Evolutionary conservation across 2,113 vertebrate species (phyloP).

Genomic region (Scomber japonicus): DNA sequence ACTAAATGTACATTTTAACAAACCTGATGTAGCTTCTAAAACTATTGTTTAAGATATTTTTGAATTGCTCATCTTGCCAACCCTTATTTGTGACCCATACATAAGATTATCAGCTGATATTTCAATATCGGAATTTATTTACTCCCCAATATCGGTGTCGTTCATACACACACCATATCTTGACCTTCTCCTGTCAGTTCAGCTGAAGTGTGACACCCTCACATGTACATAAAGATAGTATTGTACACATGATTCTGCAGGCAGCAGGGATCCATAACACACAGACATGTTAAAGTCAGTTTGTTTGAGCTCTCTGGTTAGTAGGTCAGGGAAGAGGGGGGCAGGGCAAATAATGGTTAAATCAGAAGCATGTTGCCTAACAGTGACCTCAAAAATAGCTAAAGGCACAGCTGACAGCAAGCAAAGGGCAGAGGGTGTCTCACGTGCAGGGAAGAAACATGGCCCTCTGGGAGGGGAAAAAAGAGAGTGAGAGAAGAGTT

Average conservation of each 20-base stretch:
- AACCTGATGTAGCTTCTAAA: too few species aligned
- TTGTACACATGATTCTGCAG: slow-evolving; percentile 1
- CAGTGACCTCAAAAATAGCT: slow-evolving; percentile 54
- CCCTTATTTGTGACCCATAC: too few species aligned
- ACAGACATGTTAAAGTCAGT: slow-evolving; percentile 14
- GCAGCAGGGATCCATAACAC: slow-evolving; percentile 31
- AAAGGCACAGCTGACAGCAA: slow-evolving; percentile 7
- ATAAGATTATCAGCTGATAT: too few species aligned
- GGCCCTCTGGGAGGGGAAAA: slow-evolving; percentile 33
- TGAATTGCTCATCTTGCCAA: too few species aligned
- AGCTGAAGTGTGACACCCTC: background rate
- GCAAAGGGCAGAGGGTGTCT: slow-evolving; percentile 28
- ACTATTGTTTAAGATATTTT: too few species aligned
- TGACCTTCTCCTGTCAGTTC: background rate
- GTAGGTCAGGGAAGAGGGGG: slow-evolving; percentile 60
- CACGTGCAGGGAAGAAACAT: slow-evolving; percentile 32
- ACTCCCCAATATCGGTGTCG: too few species aligned
- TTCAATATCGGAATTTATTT: too few species aligned
- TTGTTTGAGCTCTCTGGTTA: slow-evolving; percentile 46
- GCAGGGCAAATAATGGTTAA: slow-evolving; percentile 56
- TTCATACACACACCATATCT: background rate
- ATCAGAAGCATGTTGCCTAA: slow-evolving; percentile 52
- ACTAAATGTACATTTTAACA: too few species aligned
- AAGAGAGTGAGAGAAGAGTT: slow-evolving; percentile 9
- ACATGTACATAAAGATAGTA: background rate